A percentile compares a stretch with the other conserved stretches of the same genome.
Conservation (phyloP, 1,140 invertebrate genomes). For the Caenorhabditis remanei region DNA sequence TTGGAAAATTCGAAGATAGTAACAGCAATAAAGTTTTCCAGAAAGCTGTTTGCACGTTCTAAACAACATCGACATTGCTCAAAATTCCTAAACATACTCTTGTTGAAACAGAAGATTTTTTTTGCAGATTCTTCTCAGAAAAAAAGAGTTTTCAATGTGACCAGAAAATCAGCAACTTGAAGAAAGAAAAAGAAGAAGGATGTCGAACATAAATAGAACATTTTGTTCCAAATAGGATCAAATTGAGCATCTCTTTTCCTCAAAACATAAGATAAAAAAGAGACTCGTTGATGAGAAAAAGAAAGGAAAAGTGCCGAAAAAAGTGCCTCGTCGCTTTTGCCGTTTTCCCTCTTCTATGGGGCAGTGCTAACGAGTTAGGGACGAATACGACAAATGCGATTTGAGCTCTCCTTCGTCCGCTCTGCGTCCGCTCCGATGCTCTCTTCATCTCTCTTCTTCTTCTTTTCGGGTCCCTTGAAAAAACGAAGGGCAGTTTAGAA, state of each 20-base stretch:
- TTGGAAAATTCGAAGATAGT: too few relatives aligned
- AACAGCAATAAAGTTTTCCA: too few relatives aligned
- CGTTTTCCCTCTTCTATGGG: not conserved
- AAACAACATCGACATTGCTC: too few relatives aligned
- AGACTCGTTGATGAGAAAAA: constrained; percentile 45
- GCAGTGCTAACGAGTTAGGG: constrained; percentile 40
- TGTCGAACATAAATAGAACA: not conserved
- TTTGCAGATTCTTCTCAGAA: too few relatives aligned
- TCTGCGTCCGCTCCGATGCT: constrained; percentile 29
- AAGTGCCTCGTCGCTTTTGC: constrained; percentile 16
- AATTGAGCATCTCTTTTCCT: constrained; percentile 36
- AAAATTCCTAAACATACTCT: too few relatives aligned
- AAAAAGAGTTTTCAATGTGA: too few relatives aligned
- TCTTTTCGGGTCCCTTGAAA: not conserved
- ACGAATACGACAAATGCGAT: constrained; percentile 32
- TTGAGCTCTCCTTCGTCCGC: constrained; percentile 2
- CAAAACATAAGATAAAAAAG: not conserved
- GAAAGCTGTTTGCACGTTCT: too few relatives aligned
- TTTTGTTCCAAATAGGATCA: constrained; percentile 41
- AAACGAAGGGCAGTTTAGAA: constrained; percentile 26
- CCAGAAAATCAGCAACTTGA: not conserved
- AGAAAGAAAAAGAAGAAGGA: too few relatives aligned
- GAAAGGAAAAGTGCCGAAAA: constrained; percentile 46
- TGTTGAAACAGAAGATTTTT: too few relatives aligned
- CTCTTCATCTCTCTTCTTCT: constrained; percentile 18